Percentiles rank a stretch among this genome's conserved stretches.
Conservation (phyloP, 1,140 invertebrate genomes). For the Drosophila melanica region DNA sequence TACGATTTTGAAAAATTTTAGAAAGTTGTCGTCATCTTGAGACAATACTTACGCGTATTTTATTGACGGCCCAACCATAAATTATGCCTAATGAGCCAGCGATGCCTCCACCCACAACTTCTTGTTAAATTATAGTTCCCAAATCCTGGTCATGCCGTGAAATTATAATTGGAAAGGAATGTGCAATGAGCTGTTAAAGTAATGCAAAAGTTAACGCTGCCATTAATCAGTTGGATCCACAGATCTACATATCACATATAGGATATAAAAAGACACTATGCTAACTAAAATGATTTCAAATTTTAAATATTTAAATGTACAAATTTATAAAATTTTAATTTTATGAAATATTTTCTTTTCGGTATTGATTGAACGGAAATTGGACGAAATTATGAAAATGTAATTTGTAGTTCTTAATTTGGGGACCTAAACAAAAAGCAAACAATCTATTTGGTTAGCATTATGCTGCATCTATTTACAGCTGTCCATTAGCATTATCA, state of each 20-base stretch:
- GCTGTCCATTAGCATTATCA: slow-evolving; percentile 58
- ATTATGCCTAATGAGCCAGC: slow-evolving; percentile 76
- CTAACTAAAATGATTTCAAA: too few relatives aligned
- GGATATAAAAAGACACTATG: too few relatives aligned
- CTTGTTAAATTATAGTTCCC: slow-evolving; percentile 19
- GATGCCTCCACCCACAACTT: slow-evolving; percentile 31
- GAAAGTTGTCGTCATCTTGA: slow-evolving; percentile 62
- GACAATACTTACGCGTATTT: slow-evolving; percentile 52
- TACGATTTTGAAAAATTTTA: slow-evolving; percentile 70
- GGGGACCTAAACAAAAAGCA: background rate
- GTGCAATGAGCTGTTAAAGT: slow-evolving; percentile 66
- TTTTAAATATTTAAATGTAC: too few relatives aligned
- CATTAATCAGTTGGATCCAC: slow-evolving; percentile 11
- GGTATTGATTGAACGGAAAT: too few relatives aligned
- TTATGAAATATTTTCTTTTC: too few relatives aligned
- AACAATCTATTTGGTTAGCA: slow-evolving; percentile 19
- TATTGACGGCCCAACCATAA: slow-evolving; percentile 69
- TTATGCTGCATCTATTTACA: slow-evolving; percentile 39
- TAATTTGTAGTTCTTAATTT: background rate
- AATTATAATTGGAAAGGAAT: slow-evolving; percentile 78
- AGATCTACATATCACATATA: background rate
- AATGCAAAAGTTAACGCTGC: slow-evolving; percentile 54
- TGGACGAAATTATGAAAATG: background rate
- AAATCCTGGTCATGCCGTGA: slow-evolving; percentile 42
- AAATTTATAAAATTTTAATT: too few relatives aligned